Evolutionary conservation across 2,113 vertebrate genomes (phyloP).

Genomic region (Scortum barcoo): DNA sequence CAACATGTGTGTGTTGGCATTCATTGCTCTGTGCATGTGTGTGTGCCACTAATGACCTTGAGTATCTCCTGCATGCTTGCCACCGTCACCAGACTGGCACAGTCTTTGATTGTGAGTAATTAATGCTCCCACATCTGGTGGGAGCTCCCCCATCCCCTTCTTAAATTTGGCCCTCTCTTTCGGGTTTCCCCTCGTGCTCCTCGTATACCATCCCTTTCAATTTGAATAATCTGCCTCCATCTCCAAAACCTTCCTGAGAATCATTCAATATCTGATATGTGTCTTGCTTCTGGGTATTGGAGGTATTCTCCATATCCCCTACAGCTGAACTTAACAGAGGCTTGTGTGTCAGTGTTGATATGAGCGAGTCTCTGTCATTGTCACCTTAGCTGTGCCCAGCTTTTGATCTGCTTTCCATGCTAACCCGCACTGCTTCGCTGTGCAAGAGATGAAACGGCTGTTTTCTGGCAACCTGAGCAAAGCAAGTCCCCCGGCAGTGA

Average conservation of each 20-base stretch:
- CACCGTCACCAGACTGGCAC: conserved; percentile 74
- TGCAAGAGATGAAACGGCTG: conserved; percentile 78
- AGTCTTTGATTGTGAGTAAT: conserved; percentile 79
- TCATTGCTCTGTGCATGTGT: conserved; percentile 22
- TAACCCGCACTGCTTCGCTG: conserved; percentile 57
- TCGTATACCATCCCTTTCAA: conserved; percentile 8
- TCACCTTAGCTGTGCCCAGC: conserved; percentile 66
- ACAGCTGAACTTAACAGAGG: conserved; percentile 39
- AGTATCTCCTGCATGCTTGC: conserved; percentile 65
- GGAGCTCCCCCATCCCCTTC: conserved; percentile 58
- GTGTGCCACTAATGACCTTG: conserved; percentile 76
- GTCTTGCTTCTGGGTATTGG: conserved; percentile 34
- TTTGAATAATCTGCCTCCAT: conserved; percentile 42
- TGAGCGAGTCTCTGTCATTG: conserved; percentile 64
- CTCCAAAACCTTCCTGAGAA: conserved; percentile 46
- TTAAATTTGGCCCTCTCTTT: conserved; percentile 57
- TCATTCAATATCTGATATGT: conserved; percentile 36
- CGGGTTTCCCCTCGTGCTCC: conserved; percentile 30
- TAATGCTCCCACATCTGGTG: conserved; percentile 81
- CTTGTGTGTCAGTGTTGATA: conserved; percentile 59
- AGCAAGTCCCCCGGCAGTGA: conserved; percentile 71
- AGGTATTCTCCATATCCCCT: conserved; percentile 36
- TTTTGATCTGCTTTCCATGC: conserved; percentile 75
- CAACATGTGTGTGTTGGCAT: conserved; percentile 33
- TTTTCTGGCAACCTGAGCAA: conserved; percentile 78